Evolutionary conservation across 2,888 invertebrate genomes (phyloP).

Genomic region (Cecidostiba fungosa): DNA sequence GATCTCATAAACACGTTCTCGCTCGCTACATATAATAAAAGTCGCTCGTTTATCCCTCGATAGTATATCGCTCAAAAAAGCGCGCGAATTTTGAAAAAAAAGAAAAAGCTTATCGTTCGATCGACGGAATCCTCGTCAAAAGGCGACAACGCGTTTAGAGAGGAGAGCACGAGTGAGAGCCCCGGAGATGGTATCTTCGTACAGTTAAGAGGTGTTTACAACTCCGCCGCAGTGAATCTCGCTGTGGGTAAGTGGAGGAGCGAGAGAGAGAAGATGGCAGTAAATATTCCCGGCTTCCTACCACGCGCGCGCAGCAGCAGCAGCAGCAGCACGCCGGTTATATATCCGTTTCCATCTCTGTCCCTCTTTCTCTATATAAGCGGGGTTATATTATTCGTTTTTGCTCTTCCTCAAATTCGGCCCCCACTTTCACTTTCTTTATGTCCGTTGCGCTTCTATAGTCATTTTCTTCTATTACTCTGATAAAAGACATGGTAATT

Average conservation of each 20-base stretch:
- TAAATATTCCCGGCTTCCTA: conserved; percentile 77
- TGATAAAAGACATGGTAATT: background rate
- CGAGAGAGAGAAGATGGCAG: conserved; percentile 77
- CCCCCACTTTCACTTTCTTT: background rate
- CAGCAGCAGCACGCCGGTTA: conserved; percentile 26
- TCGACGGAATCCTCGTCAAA: conserved; percentile 34
- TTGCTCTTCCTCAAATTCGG: background rate
- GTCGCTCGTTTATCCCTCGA: conserved; percentile 8
- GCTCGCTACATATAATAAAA: conserved; percentile 31
- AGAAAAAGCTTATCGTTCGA: conserved; percentile 30
- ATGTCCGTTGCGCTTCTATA: background rate
- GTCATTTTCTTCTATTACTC: background rate
- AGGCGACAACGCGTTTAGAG: conserved; percentile 65
- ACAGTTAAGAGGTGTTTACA: conserved; percentile 80
- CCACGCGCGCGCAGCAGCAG: conserved; percentile 62
- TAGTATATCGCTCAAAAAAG: background rate
- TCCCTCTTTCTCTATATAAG: conserved; percentile 32
- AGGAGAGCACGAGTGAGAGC: conserved; percentile 64
- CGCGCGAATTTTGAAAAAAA: background rate
- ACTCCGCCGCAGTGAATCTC: conserved; percentile 78
- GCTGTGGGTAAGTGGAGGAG: conserved; percentile 77
- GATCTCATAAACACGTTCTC: conserved; percentile 48
- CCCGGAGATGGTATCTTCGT: conserved; percentile 77
- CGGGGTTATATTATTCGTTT: background rate
- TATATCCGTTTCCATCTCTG: conserved; percentile 46